Conservation (phyloP, 2,888 invertebrate species). For the Timema cristinae region DNA sequence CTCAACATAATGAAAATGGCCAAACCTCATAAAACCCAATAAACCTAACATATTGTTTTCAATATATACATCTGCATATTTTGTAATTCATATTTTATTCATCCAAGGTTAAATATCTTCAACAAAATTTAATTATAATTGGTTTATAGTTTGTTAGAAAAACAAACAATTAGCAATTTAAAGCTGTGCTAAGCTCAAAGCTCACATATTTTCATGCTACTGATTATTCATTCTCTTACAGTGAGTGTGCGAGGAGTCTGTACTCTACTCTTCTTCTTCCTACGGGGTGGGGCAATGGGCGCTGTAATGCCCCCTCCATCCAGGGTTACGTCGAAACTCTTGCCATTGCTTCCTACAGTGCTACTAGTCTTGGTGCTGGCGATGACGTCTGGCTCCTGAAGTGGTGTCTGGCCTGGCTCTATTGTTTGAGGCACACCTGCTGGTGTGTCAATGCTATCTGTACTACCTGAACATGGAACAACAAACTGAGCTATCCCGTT, state of each 20-base stretch:
- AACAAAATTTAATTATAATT: no score
- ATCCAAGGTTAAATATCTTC: no score
- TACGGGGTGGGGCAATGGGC: conserved; percentile 74
- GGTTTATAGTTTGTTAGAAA: no score
- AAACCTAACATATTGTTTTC: no score
- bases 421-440: conserved; percentile 13
- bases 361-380: conserved; percentile 74
- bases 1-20: no score
- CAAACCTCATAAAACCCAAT: no score
- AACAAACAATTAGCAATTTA: no score
- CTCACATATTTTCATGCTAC: no score
- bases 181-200: no score
- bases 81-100: no score
- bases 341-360: conserved; percentile 42
- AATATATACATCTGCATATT: no score
- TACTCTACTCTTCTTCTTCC: conserved; percentile 63
- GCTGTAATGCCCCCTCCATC: conserved; percentile 34
- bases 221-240: conserved; percentile 37
- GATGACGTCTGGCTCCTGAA: conserved; percentile 87
- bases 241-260: conserved; percentile 41
- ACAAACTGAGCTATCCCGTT: no score
- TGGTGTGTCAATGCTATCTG: background rate
- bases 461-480: background rate
- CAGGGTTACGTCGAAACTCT: conserved; percentile 32
- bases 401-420: conserved; percentile 40